Conservation (phyloP, 1,140 invertebrate species). For the Pteromalus puparum region DNA sequence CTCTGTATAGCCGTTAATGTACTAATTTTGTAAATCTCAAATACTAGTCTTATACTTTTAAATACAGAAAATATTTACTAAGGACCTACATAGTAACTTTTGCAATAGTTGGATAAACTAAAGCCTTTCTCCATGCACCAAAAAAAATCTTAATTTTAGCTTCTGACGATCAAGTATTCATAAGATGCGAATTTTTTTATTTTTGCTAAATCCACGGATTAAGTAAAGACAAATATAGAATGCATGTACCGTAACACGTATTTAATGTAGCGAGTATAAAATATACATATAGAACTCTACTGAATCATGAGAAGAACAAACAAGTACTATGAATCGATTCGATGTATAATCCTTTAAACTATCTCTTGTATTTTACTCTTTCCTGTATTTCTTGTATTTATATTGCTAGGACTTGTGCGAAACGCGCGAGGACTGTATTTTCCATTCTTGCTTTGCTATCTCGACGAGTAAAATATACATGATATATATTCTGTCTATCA, state of each 20-base stretch:
- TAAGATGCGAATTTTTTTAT: constrained; percentile 49
- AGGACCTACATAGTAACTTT: constrained; percentile 29
- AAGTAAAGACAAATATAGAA: constrained; percentile 40
- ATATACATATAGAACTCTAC: constrained; percentile 38
- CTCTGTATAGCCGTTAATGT: constrained; percentile 38
- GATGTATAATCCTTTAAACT: constrained; percentile 32
- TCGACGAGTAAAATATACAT: constrained; percentile 31
- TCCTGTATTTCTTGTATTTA: constrained; percentile 29
- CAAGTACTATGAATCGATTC: constrained; percentile 30
- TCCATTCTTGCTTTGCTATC: constrained; percentile 33
- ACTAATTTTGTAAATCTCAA: constrained; percentile 52
- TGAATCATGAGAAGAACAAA: constrained; percentile 27
- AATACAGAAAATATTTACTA: constrained; percentile 49
- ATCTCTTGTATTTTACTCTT: constrained; percentile 30
- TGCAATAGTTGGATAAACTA: constrained; percentile 24
- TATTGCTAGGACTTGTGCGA: constrained; percentile 18
- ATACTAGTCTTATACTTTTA: constrained; percentile 52
- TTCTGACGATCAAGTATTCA: constrained; percentile 36
- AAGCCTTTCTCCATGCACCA: constrained; percentile 49
- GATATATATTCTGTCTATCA: not conserved
- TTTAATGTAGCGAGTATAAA: constrained; percentile 48
- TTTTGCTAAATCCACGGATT: constrained; percentile 45
- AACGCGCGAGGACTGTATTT: constrained; percentile 20
- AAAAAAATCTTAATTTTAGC: constrained; percentile 48
- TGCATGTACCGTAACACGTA: constrained; percentile 49